These are phyloP conservation scores for Drosophila koepferae DNA, from an alignment of 2,888 invertebrate species.

Conservation along the genomic window DNA sequence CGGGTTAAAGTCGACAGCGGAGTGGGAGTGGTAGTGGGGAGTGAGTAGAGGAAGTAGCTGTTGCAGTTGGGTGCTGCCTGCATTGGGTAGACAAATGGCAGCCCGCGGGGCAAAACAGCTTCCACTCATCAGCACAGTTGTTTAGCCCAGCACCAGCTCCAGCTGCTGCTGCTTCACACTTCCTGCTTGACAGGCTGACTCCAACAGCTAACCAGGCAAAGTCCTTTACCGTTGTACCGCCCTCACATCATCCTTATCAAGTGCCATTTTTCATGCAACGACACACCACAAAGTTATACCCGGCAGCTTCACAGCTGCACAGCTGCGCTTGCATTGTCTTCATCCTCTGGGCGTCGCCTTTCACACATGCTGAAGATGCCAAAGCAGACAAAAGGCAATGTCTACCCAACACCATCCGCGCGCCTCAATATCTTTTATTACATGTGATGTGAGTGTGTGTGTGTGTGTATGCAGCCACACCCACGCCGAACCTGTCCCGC, in stretches of 20 bases:
- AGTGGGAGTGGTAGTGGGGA: neutral
- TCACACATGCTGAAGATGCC: constrained; percentile 59
- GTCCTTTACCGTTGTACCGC: neutral
- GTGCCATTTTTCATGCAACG: constrained; percentile 79
- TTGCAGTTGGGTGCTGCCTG: neutral
- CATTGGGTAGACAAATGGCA: constrained; percentile 60
- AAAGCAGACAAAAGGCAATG: constrained; percentile 48
- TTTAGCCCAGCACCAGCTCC: constrained; percentile 42
- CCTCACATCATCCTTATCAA: constrained; percentile 61
- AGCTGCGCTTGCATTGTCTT: constrained; percentile 46
- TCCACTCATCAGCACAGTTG: constrained; percentile 49
- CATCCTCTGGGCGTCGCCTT: constrained; percentile 28
- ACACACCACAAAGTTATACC: constrained; percentile 73
- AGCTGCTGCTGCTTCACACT: constrained; percentile 62
- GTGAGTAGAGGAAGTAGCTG: neutral
- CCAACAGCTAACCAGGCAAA: constrained; percentile 22
- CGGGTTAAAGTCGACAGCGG: neutral
- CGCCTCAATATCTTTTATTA: constrained; percentile 9
- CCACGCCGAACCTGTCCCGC: too few species aligned
- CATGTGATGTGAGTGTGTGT: neutral
- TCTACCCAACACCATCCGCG: neutral
- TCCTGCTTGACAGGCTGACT: constrained; percentile 74
- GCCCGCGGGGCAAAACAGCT: constrained; percentile 58
- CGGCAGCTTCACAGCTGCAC: constrained; percentile 25
- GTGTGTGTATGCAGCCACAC: neutral